Base-by-base conservation (phyloP, 2,113 vertebrate species). In the Orycteropus afer region DNA sequence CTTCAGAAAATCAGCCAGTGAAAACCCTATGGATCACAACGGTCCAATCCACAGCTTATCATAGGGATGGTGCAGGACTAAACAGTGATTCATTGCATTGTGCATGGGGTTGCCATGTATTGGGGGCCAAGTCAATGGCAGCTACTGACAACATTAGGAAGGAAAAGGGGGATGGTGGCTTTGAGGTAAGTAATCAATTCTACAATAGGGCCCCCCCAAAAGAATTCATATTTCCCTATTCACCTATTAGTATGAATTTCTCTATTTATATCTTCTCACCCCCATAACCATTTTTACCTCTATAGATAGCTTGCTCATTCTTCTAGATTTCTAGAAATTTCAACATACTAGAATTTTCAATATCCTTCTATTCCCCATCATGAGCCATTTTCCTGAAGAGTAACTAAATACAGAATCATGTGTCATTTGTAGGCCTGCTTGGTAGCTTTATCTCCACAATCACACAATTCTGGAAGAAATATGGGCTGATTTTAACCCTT, bases 281-380 rank as follows among this genome's bases (percentile, higher is more conserved):
- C 20, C 23, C 47, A 2, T 63, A 53, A 77, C 45, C 1, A 27
- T 90, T 49, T 83, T 40, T 5, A 65, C 12, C 34, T 80, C 49
- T 42, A 25, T 17, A 13, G 8, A 25, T 17, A 13, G 8, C 29
- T 87, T 27, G 6, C 18, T 27, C 5, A 12, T 7, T 42, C 69
- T 69, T 94, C 86, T n/a, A 91, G 45, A 57, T 78, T 76, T 82
- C n/a, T 71, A 89, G 34, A 57, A 78, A 85, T 29, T 74, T 29
- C 51, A 61, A 5, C 32, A 29, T 71, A 14, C 67, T 55, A 49
- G 76, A 32, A 77, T 59, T 74, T 55, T 89, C 80, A 82, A 47
- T 20, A 25, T 10, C 47, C 27, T 85, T 90, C 45, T 59, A 71
- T 78, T 65, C 67, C 49, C 67, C 34, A 59, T 59, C 8, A 34